A percentile compares a stretch with the other conserved stretches of the same genome.
Conservation (phyloP, 2,113 vertebrate genomes). For the human region GRCh38 chr1:71960501-71961000, state of each 20-base stretch:
- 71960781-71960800: slow-evolving; percentile 52
- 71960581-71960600: slow-evolving; percentile 54
- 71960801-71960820: slow-evolving; percentile 34
- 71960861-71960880: slow-evolving; percentile 43
- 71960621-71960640: slow-evolving; percentile 46
- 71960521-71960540: slow-evolving; percentile 49
- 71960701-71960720: slow-evolving; percentile 50
- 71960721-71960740: slow-evolving; percentile 42
- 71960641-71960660: slow-evolving; percentile 9
- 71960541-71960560: slow-evolving; percentile 49
- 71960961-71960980: neutral
- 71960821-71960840: slow-evolving; percentile 49
- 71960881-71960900: slow-evolving; percentile 10
- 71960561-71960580: slow-evolving; percentile 48
- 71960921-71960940: slow-evolving; percentile 48
- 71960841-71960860: slow-evolving; percentile 57
- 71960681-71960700: slow-evolving; percentile 50
- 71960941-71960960: slow-evolving; percentile 23
- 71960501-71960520: slow-evolving; percentile 26
- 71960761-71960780: slow-evolving; percentile 63
- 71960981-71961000: slow-evolving; percentile 6
- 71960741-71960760: slow-evolving; percentile 48
- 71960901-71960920: neutral
- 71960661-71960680: slow-evolving; percentile 23
- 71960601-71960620: slow-evolving; percentile 46